Evolutionary conservation across 2,797 vertebrate genomes (phyloP), one percentile per base, ranked within the genome.

Genomic region (Rhinophrynus dorsalis): DNA sequence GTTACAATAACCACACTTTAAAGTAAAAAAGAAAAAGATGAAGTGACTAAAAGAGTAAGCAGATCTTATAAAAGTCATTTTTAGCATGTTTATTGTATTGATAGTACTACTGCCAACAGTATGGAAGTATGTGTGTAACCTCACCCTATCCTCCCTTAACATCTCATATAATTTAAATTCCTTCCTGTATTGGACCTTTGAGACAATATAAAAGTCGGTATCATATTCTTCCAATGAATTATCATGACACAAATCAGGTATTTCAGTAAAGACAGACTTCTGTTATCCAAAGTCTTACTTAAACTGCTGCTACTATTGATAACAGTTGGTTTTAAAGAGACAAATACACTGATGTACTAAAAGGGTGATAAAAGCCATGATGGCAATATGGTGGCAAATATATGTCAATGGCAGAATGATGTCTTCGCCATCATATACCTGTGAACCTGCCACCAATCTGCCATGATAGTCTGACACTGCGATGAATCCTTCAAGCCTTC

Each of bases 41-140:
- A 70, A 56, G 58, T 70, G 68, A 70, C 68, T 63, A 47, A 56
- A 50, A 55, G 51, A 63, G 42, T 56, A 62, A 70, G 40, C 68
- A 70, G 68, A 47, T 29, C 68, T 26, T 70, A 38, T 70, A 70
- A 70, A 63, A 70, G 48, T 55, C 38, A 55, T 56, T 70, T 60
- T 70, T 63, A 70, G 68, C 59, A 70, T 40, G 30, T 70, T 70
- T 70, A 70, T 70, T 70, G 48, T 70, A 62, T 35, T 35, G 40
- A 56, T 47, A 62, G 68, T 63, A 70, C 35, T 38, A 32, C 29
- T 62, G 68, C 59, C 68, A 70, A 63, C 40, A 62, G 35, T 69
- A 59, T 62, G 44, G 58, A 70, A 70, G 67, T 55, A 70, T 70
- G 58, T 48, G 57, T 68, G 35, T 54, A 60, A 57, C 57, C 56